Conservation (phyloP, 2,113 vertebrate genomes). For the Dolichotis patagonum region DNA sequence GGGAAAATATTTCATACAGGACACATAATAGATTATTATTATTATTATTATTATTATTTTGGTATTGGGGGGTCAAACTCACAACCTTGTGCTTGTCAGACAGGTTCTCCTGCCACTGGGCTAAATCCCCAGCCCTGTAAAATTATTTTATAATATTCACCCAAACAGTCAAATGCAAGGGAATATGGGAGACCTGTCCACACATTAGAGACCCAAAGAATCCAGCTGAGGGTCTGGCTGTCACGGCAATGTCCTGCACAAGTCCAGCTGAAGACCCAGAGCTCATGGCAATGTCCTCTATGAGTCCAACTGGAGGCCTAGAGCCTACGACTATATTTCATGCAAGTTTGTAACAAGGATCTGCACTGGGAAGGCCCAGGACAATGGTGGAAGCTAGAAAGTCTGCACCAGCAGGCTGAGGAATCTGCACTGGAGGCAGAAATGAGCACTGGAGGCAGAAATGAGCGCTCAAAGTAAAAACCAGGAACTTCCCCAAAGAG, state of each 20-base stretch:
- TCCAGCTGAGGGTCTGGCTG: background rate
- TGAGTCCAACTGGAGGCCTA: background rate
- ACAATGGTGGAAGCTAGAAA: background rate
- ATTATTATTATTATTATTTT: no score
- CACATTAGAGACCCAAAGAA: no score
- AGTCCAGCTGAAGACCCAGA: background rate
- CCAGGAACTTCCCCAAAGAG: background rate
- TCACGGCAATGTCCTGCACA: background rate
- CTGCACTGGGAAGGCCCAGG: background rate
- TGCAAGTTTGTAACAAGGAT: background rate
- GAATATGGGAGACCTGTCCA: background rate
- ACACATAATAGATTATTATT: no score
- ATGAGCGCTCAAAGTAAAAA: background rate
- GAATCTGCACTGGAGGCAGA: background rate
- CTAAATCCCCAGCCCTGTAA: background rate
- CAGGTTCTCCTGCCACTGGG: no score
- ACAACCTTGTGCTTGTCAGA: no score
- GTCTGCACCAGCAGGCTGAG: no score
- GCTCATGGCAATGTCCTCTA: background rate
- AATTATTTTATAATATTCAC: background rate
- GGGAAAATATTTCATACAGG: background rate
- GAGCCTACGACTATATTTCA: background rate
- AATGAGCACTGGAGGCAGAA: background rate
- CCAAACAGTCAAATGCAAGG: background rate
- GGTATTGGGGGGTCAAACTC: no score